Evolutionary conservation across 2,888 invertebrate genomes (phyloP), one percentile per base, ranked within the genome.

Genomic region (Macrosoma leucophasiata): DNA sequence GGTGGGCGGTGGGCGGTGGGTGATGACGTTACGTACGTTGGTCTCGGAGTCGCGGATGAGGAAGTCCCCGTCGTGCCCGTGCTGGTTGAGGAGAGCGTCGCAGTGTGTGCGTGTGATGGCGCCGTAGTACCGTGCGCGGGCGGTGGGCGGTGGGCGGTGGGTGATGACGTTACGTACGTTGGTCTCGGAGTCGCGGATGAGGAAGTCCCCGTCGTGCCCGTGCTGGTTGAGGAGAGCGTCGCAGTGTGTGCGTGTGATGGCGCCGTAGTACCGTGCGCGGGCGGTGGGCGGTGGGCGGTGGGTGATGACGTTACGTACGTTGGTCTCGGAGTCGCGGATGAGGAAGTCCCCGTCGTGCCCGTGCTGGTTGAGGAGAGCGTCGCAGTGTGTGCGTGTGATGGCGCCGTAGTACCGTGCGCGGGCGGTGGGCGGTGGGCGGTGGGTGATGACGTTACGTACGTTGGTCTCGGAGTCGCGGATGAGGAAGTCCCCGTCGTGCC

Each of bases 331-430:
- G 85, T 98, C 98, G 55, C 99, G 87, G 62, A 99, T 97, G 65
- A 99, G 91, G 87, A 97, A 99, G 85, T 99, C 98, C 7, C 99
- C 99, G 79, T 98, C 96, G 66, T 94, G 93, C 10, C 97, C 99
- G 73, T 94, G 93, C 70, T 95, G 93, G 85, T 95, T 96, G 68
- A 99, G 90, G 71, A 98, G 88, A 58, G 92, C 91, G 85, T 99
- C 98, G 87, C 98, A 98, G 79, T 98, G 96, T 57, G 94, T 93
- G 61, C 99, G 90, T 26, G 97, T 93, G 66, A 99, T 94, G 71
- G 91, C 91, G 39, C 99, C 99, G 82, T 93, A 98, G 84, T 98
- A 99, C 99, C 98, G 99, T 25, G 94, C 92, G 84, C 95, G 95
- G n/a, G n/a, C n/a, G n/a, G n/a, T n/a, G n/a, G n/a, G n/a, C n/a